These are phyloP conservation scores for Phyllotis vaccarum DNA, from an alignment of 2,797 vertebrate species.

Conservation along the genomic window DNA sequence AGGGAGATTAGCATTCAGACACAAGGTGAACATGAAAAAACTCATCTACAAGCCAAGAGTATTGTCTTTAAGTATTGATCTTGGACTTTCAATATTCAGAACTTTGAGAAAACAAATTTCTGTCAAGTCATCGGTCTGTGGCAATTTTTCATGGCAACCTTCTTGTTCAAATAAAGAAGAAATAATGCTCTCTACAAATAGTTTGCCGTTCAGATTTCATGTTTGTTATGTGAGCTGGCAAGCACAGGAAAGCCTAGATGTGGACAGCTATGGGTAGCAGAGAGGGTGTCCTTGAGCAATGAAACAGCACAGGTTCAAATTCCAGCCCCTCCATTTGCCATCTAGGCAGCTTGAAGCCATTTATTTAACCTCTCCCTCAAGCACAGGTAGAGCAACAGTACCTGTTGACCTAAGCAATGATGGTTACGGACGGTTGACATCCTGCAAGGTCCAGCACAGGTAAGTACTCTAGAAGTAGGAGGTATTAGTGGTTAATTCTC, in stretches of 20 bases:
- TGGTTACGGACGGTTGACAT: not conserved
- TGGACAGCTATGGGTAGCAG: fast-evolving
- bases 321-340: not conserved
- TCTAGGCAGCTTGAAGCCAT: not conserved
- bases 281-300: not conserved
- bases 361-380: not conserved
- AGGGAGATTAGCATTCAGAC: not conserved
- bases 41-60: not conserved
- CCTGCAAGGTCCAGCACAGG: not conserved
- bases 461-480: not conserved
- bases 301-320: not conserved
- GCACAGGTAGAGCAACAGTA: not conserved
- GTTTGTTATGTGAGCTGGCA: not conserved
- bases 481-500: no score
- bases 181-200: not conserved
- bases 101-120: not conserved
- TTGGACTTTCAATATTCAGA: not conserved
- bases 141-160: not conserved
- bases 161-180: not conserved
- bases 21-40: not conserved
- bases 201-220: constrained; percentile 3
- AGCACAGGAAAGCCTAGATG: not conserved
- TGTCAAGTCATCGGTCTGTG: not conserved
- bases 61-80: not conserved
- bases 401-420: not conserved